Conservation (phyloP, 1,140 invertebrate genomes). For the Agraylea sexmaculata region DNA sequence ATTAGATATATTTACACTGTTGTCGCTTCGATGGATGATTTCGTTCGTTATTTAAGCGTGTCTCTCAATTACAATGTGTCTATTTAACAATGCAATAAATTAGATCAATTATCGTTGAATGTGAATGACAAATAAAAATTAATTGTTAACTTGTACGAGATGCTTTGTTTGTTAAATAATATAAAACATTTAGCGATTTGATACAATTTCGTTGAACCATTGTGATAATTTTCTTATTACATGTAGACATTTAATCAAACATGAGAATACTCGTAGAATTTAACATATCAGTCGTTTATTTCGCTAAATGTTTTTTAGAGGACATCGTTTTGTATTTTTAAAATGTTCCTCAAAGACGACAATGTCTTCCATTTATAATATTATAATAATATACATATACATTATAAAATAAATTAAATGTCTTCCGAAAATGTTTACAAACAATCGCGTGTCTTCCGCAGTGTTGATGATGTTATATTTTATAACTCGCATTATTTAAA, state of each 20-base stretch:
- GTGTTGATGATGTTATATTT: no score
- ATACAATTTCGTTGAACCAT: neutral
- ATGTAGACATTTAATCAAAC: slow-evolving; percentile 4
- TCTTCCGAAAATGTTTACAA: slow-evolving; percentile 2
- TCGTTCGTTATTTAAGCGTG: no score
- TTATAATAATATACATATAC: neutral
- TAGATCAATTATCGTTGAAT: neutral
- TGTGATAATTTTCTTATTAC: slow-evolving; percentile 1
- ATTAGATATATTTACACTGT: neutral
- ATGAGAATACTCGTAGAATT: slow-evolving; percentile 5
- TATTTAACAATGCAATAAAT: neutral
- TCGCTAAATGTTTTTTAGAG: slow-evolving; percentile 1
- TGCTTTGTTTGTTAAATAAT: no score
- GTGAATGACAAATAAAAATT: no score
- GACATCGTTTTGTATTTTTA: slow-evolving; percentile 8
- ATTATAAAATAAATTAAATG: neutral
- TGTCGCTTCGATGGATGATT: no score
- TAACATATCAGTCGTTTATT: slow-evolving; percentile 3
- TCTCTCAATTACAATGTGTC: neutral
- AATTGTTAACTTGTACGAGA: no score
- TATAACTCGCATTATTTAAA: neutral
- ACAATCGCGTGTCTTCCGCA: no score
- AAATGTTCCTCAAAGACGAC: slow-evolving; percentile 1
- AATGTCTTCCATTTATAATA: slow-evolving; percentile 8
- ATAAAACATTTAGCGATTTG: neutral